These are phyloP conservation scores for Ictalurus punctatus DNA, from an alignment of 2,113 vertebrate genomes.

Conservation along the genomic window DNA sequence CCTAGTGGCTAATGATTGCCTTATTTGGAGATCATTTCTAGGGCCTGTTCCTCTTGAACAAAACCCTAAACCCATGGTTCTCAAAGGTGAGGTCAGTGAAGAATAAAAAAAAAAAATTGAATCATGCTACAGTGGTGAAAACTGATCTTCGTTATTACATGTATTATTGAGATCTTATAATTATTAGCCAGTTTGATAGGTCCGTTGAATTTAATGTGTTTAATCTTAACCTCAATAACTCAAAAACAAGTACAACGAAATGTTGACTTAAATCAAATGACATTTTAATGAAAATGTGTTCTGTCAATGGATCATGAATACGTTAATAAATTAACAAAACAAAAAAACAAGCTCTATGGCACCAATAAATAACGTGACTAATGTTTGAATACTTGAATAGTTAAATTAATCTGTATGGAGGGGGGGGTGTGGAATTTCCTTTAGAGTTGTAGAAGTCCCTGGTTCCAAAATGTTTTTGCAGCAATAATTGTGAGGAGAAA, in stretches of 20 bases:
- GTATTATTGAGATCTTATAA: not conserved
- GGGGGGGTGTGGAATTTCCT: not conserved
- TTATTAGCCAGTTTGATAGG: not conserved
- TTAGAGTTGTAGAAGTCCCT: no score
- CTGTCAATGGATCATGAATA: not conserved
- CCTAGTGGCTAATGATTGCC: slow-evolving; percentile 60
- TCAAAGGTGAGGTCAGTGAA: not conserved
- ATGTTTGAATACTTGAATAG: not conserved
- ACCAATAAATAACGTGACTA: not conserved
- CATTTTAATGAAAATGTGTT: not conserved
- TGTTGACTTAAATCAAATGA: not conserved
- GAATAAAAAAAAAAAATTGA: no score
- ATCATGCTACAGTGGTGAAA: not conserved
- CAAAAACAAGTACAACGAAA: not conserved
- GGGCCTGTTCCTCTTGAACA: not conserved
- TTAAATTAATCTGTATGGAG: no score
- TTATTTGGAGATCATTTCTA: not conserved
- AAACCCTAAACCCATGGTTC: not conserved
- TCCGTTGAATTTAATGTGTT: not conserved
- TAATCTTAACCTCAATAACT: not conserved
- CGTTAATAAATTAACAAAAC: not conserved
- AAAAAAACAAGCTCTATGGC: no score
- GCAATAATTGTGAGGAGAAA: not conserved
- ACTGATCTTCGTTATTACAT: no score
- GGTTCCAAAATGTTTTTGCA: not conserved